phyloP scores from a whole-genome alignment of 2,888 invertebrate species.

The Epinotia bilunana region DNA sequence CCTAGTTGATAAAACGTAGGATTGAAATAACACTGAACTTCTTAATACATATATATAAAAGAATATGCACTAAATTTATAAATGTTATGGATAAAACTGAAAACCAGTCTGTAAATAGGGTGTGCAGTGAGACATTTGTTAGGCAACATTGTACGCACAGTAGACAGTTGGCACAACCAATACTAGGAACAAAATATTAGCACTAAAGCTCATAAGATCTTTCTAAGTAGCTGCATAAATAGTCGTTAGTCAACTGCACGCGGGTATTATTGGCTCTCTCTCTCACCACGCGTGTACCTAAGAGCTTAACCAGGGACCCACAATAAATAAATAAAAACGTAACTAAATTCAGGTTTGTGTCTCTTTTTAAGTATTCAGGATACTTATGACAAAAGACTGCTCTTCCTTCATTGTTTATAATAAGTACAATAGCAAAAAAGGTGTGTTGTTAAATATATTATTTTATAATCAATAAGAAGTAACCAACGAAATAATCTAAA shows the following conservation, averaged over 20 bases:
- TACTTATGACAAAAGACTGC: no score
- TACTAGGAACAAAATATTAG: conserved; percentile 27
- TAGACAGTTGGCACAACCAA: conserved; percentile 11
- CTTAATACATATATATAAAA: background rate
- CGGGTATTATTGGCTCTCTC: background rate
- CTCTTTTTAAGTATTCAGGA: no score
- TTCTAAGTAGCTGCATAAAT: conserved; percentile 16
- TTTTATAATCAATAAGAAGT: background rate
- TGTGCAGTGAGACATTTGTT: background rate
- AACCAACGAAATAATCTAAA: background rate
- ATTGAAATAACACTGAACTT: background rate
- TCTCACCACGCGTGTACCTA: background rate
- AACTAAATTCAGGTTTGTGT: no score
- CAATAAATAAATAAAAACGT: background rate
- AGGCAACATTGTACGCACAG: conserved; percentile 4
- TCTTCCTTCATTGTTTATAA: no score
- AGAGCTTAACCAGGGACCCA: background rate
- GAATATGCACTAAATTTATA: background rate
- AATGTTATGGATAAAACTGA: background rate
- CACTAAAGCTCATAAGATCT: conserved; percentile 24
- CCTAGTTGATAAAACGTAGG: background rate
- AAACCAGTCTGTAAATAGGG: background rate
- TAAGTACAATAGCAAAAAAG: no score
- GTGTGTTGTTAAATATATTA: no score
- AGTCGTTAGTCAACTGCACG: conserved; percentile 17